Base-by-base conservation (phyloP, 2,888 invertebrate genomes). In the Formica aserva region DNA sequence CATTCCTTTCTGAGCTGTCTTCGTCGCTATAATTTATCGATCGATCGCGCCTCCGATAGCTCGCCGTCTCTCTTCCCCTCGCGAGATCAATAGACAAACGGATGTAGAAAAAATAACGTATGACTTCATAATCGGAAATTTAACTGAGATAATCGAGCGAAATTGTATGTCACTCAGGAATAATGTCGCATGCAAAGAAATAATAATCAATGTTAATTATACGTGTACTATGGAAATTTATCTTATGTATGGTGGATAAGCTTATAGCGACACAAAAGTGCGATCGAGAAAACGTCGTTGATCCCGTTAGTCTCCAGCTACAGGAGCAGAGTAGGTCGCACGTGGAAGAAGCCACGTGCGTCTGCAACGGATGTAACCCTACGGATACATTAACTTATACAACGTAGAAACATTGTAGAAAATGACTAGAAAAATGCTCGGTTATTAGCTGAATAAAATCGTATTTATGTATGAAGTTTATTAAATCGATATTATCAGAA, bases 1-100 rank as follows among this genome's bases (percentile, higher is more conserved):
- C 62, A 8, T 52, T n/a, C 78, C 75, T 81, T 81, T 81, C 72
- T 55, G 41, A 8, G 78, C 86, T 84, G 85, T 71, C 87, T 85
- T 75, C 35, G 87, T 85, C 69, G 87, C 76, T 86, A 87, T 88
- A 91, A 92, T 92, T 92, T 91, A 88, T 89, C 87, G 88, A 90
- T 90, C 84, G 84, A 80, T 62, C 84, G 89, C 32, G 6, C 78
- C 82, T 85, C 81, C 85, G 87, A 87, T 86, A 87, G 83, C 78
- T 76, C 66, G 67, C 76, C 35, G 74, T 75, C 65, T 80, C 69
- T 71, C 22, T 35, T 69, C 57, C 22, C n/a, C 38, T 65, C 62
- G 52, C 29, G 29, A 77, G 48, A 67, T 38, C 41, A 41, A 15
- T 6, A 4, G 18, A 5, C 11, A 75, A 26, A 1, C 11, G 29